A percentile compares a stretch with the other conserved stretches of the same genome.
Conservation (phyloP, 64 coral and sea anemone species). For the Porites australiensis region DNA sequence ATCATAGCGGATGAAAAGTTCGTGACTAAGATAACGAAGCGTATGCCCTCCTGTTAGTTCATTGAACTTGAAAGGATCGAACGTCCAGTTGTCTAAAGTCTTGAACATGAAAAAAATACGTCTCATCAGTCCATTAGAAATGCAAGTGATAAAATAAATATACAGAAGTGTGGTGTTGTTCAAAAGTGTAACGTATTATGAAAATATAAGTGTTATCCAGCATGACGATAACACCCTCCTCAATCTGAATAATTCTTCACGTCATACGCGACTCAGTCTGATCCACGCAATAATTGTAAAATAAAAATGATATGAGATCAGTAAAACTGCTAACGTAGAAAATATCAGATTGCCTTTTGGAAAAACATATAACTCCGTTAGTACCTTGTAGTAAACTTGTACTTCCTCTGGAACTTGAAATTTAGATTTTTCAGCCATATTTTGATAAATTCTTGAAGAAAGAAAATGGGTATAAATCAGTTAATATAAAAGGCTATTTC, state of each 20-base stretch:
- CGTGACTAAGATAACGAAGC: constrained; percentile 75
- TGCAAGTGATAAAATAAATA: too few species aligned
- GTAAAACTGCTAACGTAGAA: too few species aligned
- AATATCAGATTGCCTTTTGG: too few species aligned
- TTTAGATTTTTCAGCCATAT: constrained; percentile 54
- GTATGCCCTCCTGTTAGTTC: constrained; percentile 75
- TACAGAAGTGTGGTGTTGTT: too few species aligned
- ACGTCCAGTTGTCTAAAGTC: constrained; percentile 84
- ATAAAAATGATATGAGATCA: too few species aligned
- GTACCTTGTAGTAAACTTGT: constrained; percentile 58
- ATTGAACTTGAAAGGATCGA: constrained; percentile 85
- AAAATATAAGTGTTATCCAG: too few species aligned
- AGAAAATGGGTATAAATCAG: not conserved
- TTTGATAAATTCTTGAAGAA: constrained; percentile 69
- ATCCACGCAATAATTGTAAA: too few species aligned
- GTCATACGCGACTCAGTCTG: too few species aligned
- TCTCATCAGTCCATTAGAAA: too few species aligned
- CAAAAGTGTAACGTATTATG: too few species aligned
- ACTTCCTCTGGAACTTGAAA: constrained; percentile 74
- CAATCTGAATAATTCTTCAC: too few species aligned
- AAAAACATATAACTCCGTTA: not conserved
- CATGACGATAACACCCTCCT: too few species aligned
- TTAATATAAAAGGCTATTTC: not conserved
- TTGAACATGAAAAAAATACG: not conserved
- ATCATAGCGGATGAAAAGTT: constrained; percentile 86